These are phyloP conservation scores for Picathartes gymnocephalus DNA, from an alignment of 2,113 vertebrate genomes.

Conservation along the genomic window DNA sequence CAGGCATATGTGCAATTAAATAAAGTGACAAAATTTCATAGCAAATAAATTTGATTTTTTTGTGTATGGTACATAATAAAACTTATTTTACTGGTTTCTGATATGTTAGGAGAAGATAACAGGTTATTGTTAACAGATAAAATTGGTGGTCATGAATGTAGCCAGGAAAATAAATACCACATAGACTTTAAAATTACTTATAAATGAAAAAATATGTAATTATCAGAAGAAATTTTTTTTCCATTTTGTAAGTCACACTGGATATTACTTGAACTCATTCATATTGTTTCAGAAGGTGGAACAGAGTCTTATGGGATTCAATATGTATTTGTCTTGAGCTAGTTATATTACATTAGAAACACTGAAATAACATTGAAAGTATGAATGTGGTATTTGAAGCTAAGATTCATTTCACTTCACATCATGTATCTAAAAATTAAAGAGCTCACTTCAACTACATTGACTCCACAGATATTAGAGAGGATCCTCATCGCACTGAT, in stretches of 20 bases:
- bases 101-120: not conserved
- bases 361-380: not conserved
- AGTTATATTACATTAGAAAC: not conserved
- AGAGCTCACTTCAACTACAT: not conserved
- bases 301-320: not conserved
- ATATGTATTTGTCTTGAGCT: not conserved
- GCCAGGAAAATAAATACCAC: not conserved
- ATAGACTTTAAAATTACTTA: not conserved
- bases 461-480: not conserved
- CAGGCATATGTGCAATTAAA: not conserved
- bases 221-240: not conserved
- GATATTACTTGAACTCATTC: not conserved
- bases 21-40: not conserved
- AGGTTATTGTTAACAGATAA: not conserved
- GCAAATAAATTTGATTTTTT: not conserved
- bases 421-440: not conserved
- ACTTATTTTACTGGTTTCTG: not conserved
- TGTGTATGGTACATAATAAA: not conserved
- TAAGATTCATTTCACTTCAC: not conserved
- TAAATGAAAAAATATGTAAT: not conserved
- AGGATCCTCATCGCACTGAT: fast-evolving
- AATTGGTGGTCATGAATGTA: not conserved
- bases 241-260: not conserved
- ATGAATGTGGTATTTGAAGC: not conserved
- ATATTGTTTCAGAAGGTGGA: not conserved